Percentiles rank a stretch among this genome's conserved stretches.
phyloP scores from a whole-genome alignment of 1,140 invertebrate species.

The Gryllus bimaculatus region DNA sequence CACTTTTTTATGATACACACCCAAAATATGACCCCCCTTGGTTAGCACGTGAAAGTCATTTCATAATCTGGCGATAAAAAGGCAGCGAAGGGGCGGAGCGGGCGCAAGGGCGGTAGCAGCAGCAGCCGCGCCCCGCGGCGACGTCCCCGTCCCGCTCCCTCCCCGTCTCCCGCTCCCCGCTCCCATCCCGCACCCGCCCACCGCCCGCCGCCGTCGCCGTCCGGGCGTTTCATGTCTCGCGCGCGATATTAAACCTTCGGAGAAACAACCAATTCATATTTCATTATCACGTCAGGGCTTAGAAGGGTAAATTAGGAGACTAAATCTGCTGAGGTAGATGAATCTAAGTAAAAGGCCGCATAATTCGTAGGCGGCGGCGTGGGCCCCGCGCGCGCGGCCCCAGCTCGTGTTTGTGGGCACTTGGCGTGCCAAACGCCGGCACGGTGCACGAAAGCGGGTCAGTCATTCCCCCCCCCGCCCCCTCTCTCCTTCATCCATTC shows the following conservation, averaged over 20 bases:
- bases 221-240: not conserved
- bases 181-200: not conserved
- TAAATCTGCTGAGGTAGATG: not conserved
- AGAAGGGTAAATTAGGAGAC: not conserved
- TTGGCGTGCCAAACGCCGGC: slow-evolving; percentile 1
- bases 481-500: no score
- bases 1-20: not conserved
- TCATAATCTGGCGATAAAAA: not conserved
- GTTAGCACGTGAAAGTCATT: not conserved
- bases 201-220: no score
- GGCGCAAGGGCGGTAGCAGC: no score
- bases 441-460: not conserved
- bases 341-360: not conserved
- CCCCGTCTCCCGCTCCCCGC: no score
- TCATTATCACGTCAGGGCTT: not conserved
- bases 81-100: no score
- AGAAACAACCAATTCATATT: slow-evolving; percentile 5
- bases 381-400: no score
- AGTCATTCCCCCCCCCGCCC: not conserved
- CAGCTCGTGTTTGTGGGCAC: slow-evolving; percentile 2
- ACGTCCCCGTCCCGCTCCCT: no score
- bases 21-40: not conserved
- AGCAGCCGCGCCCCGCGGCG: no score
- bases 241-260: not conserved
- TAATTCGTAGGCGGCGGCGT: not conserved